These are phyloP conservation scores for Tetramorium bicarinatum DNA, from an alignment of 2,888 invertebrate species.

Conservation along the genomic window DNA sequence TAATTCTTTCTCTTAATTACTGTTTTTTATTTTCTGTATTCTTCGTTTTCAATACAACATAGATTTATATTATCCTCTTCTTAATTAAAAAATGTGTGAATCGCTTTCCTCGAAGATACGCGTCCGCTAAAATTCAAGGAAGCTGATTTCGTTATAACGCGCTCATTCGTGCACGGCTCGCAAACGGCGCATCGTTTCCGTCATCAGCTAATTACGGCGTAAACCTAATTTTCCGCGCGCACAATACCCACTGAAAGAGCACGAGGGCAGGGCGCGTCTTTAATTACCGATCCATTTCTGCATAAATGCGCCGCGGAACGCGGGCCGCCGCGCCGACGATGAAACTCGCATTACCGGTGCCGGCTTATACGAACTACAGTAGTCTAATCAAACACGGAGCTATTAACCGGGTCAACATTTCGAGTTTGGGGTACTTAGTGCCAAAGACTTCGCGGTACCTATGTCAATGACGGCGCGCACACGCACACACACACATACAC, in stretches of 20 bases:
- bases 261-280: conserved; percentile 6
- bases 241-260: neutral
- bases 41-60: neutral
- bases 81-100: neutral
- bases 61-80: neutral
- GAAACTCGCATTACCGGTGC: conserved; percentile 74
- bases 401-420: conserved; percentile 86
- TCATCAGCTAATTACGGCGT: conserved; percentile 2
- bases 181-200: neutral
- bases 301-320: conserved; percentile 36
- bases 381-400: conserved; percentile 85
- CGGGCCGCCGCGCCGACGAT: conserved; percentile 5
- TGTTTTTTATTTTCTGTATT: neutral
- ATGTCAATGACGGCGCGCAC: conserved; percentile 54
- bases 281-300: conserved; percentile 54
- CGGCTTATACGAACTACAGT: conserved; percentile 81
- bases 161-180: neutral
- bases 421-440: conserved; percentile 79
- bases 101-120: neutral
- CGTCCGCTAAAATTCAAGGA: neutral
- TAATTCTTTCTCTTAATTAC: neutral
- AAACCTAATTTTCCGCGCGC: conserved; percentile 22
- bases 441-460: conserved; percentile 70
- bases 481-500: too few relatives aligned
- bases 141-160: neutral